Base-by-base conservation (phyloP, 2,888 invertebrate genomes). In the Furcula furcula region DNA sequence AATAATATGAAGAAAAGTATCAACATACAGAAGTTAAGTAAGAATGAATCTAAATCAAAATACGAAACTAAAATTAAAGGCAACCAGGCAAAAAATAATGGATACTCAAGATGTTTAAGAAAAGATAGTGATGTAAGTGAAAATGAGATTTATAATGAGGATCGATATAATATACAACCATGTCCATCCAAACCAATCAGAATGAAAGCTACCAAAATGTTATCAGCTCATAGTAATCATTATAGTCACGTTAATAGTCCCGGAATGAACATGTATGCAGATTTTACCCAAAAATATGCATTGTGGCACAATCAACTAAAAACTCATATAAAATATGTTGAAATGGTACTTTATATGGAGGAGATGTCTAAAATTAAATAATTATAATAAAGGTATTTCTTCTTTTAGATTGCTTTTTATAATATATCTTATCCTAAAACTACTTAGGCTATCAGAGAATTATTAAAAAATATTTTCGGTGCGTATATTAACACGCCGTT, bases 221-320 rank as follows among this genome's bases (percentile, higher is more conserved):
- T n/a, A n/a, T n/a, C n/a, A n/a, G n/a, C n/a, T n/a, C n/a, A n/a
- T n/a, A n/a, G n/a, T n/a, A n/a, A n/a, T n/a, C n/a, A n/a, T n/a
- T n/a, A n/a, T n/a, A n/a, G n/a, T n/a, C n/a, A n/a, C n/a, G n/a
- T n/a, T n/a, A 7, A 13, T n/a, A n/a, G 7, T 14, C 7, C 13
- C 13, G 13, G 13, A 25, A 11, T 7, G 3, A 27, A 29, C 11
- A 27, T 5, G 0, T 14, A 16, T 15, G 21, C 32, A 33, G 26
- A 40, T 16, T 4, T n/a, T 5, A 7, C 13, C 29, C 10, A 36
- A 20, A 44, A 52, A 36, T 78, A 78, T 47, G 29, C 39, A 2
- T 20, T 57, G 34, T 87, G 87, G 87, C 83, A 77, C 37, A 72
- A 64, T 7, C 59, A 75, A 33, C 50, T 87, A 28, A 79, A 80